Evolutionary conservation across 2,888 invertebrate genomes (phyloP).

Genomic region (Trachelus iudaicus): DNA sequence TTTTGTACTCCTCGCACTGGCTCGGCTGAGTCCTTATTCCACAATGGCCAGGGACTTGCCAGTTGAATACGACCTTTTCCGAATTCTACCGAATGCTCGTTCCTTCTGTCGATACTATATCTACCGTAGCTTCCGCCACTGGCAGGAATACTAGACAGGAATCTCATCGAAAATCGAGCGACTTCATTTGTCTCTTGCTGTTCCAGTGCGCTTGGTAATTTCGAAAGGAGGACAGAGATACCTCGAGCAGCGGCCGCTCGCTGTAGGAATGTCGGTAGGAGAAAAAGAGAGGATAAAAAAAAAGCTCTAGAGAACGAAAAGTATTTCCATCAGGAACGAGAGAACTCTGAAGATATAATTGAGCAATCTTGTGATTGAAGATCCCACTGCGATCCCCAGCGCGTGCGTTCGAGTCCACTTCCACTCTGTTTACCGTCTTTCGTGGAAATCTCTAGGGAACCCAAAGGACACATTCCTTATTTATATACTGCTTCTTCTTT

Average conservation of each 20-base stretch:
- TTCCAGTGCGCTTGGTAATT: not conserved
- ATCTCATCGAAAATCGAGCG: conserved; percentile 18
- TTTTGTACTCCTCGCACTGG: not conserved
- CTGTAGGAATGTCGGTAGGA: conserved; percentile 4
- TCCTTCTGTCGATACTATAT: too few species aligned
- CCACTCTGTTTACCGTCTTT: conserved; percentile 42
- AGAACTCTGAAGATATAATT: conserved; percentile 45
- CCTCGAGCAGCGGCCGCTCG: too few species aligned
- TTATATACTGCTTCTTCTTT: conserved; percentile 25
- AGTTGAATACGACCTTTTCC: too few species aligned
- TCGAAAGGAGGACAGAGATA: too few species aligned
- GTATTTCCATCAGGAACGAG: not conserved
- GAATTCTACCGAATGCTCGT: too few species aligned
- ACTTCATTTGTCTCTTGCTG: not conserved
- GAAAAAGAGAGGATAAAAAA: conserved; percentile 32
- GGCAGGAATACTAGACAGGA: too few species aligned
- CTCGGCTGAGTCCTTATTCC: too few species aligned
- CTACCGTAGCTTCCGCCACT: too few species aligned
- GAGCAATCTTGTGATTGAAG: conserved; percentile 45
- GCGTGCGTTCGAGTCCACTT: conserved; percentile 35
- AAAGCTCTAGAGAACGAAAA: conserved; percentile 23
- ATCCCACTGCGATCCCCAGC: conserved; percentile 30
- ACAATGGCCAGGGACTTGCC: too few species aligned
- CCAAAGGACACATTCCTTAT: conserved; percentile 36
- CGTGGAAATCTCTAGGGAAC: conserved; percentile 41